Evolutionary conservation across 2,797 vertebrate species (phyloP).

Genomic region (Sebastes baramenuke): DNA sequence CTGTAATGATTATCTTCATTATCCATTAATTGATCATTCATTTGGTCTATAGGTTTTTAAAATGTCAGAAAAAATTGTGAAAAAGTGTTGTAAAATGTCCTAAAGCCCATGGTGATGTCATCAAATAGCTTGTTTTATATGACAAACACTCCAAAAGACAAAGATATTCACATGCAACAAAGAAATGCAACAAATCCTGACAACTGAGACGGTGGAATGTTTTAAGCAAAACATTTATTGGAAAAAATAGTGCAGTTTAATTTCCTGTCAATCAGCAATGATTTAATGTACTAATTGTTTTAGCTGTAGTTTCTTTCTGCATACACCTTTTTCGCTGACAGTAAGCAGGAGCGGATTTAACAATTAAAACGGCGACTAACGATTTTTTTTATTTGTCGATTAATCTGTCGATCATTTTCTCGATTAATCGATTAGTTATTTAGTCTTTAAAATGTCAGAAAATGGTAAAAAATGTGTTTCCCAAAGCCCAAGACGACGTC

Average conservation of each 20-base stretch:
- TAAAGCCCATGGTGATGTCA: not conserved
- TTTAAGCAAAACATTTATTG: not conserved
- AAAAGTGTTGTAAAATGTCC: fast-evolving
- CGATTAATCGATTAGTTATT: no score
- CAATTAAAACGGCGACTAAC: no score
- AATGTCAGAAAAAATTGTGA: not conserved
- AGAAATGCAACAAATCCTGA: not conserved
- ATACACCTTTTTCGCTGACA: not conserved
- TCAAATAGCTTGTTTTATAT: not conserved
- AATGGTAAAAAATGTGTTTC: no score
- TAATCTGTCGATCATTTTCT: no score
- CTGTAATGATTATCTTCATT: not conserved
- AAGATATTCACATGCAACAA: not conserved
- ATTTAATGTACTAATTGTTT: not conserved
- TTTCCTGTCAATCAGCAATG: not conserved
- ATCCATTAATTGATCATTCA: not conserved
- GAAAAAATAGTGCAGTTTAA: not conserved
- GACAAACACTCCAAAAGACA: not conserved
- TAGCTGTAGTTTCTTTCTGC: not conserved
- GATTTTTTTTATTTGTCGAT: no score
- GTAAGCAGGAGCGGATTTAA: not conserved
- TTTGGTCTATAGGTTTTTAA: not conserved
- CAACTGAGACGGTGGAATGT: not conserved
- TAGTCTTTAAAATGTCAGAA: no score
- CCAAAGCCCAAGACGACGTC: no score